Evolutionary conservation across 2,888 invertebrate genomes (phyloP), one percentile per base, ranked within the genome.

Genomic region (Leptopilina myrica): DNA sequence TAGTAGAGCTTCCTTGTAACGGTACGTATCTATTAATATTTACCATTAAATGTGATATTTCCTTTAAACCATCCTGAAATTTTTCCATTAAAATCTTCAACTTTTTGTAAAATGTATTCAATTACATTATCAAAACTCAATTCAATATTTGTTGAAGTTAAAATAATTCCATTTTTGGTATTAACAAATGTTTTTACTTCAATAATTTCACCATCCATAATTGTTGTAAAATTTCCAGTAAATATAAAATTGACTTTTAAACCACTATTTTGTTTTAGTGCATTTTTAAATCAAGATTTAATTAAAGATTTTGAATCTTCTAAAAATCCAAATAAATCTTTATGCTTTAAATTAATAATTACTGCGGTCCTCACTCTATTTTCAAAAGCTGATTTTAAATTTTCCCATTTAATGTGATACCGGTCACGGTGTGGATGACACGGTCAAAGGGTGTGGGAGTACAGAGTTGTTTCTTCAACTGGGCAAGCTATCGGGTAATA

Each of bases 311-410:
- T 59, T 59, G 59, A 59, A n/a, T 15, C 59, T n/a, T 59, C 7
- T n/a, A 59, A n/a, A 59, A 59, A 59, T 59, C 7, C n/a, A 59
- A 59, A 59, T 59, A 59, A 59, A 59, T 59, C 59, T 59, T n/a
- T 59, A n/a, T 59, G 59, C n/a, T 59, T 59, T 15, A 15, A 59
- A 59, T 59, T 14, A 5, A 59, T 59, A 1, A 59, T 59, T 6
- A 15, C 59, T 0, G 59, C 59, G 9, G 59, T 59, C 7, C 59
- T 59, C 1, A 59, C n/a, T 59, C 59, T 59, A 59, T 59, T 59
- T 59, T 59, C 15, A n/a, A 59, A 59, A n/a, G 59, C 59, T 3
- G 59, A 59, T 59, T 15, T 15, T n/a, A 59, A 59, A 15, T 59
- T 15, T 59, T 59, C 59, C 59, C 15, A 59, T 15, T 59, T 59